Evolutionary conservation across 2,113 vertebrate genomes (phyloP).

Genomic region (Poecilia latipinna): DNA sequence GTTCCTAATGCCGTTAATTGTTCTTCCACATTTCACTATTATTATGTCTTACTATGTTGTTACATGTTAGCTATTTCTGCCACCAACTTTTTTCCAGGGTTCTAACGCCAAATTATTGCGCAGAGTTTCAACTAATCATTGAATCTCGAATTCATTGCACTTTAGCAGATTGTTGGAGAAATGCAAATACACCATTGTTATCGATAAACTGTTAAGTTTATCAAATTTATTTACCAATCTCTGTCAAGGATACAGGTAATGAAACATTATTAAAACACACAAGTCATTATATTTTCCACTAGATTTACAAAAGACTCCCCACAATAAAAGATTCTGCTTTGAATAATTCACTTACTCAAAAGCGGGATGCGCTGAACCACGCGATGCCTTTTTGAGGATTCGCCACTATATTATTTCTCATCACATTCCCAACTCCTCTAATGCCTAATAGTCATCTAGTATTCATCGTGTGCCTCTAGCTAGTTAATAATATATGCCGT

Average conservation of each 20-base stretch:
- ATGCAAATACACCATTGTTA: too few species aligned
- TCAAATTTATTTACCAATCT: too few species aligned
- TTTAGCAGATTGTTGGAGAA: too few species aligned
- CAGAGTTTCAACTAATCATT: too few species aligned
- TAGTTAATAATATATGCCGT: constrained; percentile 60
- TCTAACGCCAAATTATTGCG: too few species aligned
- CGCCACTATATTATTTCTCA: constrained; percentile 38
- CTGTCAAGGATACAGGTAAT: neutral
- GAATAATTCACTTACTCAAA: neutral
- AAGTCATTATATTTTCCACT: neutral
- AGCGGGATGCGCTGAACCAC: constrained; percentile 7
- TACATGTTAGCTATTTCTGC: too few species aligned
- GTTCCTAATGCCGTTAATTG: too few species aligned
- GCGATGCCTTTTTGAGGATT: constrained; percentile 13
- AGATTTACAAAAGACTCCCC: neutral
- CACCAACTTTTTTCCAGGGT: too few species aligned
- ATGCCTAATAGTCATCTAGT: constrained; percentile 48
- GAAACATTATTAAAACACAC: neutral
- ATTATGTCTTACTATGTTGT: too few species aligned
- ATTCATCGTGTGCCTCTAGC: constrained; percentile 40
- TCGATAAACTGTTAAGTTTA: too few species aligned
- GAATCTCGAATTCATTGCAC: too few species aligned
- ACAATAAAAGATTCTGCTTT: neutral
- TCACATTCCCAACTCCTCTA: constrained; percentile 40
- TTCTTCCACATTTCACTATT: too few species aligned